Base-by-base conservation (phyloP, 2,888 invertebrate species). In the Eutolmus rufibarbis region DNA sequence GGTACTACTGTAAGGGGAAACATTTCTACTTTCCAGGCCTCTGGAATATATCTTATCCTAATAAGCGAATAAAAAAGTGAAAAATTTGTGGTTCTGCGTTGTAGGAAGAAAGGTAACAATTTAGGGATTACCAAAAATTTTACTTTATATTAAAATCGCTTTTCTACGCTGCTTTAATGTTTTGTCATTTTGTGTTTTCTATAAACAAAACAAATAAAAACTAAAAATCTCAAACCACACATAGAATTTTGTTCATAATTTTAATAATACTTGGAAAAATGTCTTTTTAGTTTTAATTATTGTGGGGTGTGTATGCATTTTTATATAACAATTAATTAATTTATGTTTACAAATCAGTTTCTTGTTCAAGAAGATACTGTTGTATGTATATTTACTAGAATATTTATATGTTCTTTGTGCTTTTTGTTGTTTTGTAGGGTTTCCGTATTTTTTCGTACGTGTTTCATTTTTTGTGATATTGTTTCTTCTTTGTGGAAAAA, bases 301-400 rank as follows among this genome's bases (percentile, higher is more conserved):
- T 86, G 77, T 77, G 86, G 46, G 78, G 77, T 86, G 74, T 86
- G 86, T 86, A 78, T 77, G 78, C 86, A 77, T 76, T 76, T 37
- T 76, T 40, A 37, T 31, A 76, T 23, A 66, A 66, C 86, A 86
- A 78, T 56, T 77, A 37, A 78, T 40, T 86, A 19, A 51, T 51
- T 66, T 78, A 23, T 40, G 28, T 66, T 23, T 23, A 28, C 19
- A 2, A 56, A 56, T n/a, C 28, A 66, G 66, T 76, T 51, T 79
- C 46, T 86, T 77, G 56, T 19, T 77, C 5, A 14, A 40, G n/a
- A 51, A 28, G 23, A 84, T 9, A 23, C 9, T 37, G 76, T 56
- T 76, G n/a, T 77, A 74, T 86, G 28, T 43, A 43, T 86, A n/a
- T 46, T 79, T 46, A 74, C 7, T 23, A 84, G 28, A 74, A 74